Evolutionary conservation across 2,888 invertebrate species (phyloP).

Genomic region (Xanthorhoe spadicearia): DNA sequence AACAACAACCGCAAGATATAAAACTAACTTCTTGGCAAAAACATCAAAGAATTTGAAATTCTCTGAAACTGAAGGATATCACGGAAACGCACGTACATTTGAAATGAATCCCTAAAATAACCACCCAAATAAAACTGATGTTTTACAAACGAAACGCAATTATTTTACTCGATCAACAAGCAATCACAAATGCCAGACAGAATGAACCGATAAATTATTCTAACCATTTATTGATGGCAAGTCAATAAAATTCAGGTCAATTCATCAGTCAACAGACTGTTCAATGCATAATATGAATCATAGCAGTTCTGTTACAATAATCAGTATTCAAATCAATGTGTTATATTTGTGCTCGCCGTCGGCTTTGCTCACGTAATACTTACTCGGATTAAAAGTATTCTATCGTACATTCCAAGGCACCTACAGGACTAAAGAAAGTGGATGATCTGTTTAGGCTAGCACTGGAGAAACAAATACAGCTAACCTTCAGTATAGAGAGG

Average conservation of each 20-base stretch:
- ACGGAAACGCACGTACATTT: neutral
- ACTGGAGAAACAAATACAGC: too few species aligned
- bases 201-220: conserved; percentile 19
- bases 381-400: too few species aligned
- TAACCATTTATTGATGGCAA: conserved; percentile 24
- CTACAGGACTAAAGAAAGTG: too few species aligned
- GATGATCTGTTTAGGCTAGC: too few species aligned
- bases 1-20: conserved; percentile 7
- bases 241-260: conserved; percentile 52
- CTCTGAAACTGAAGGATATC: neutral
- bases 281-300: conserved; percentile 60
- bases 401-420: too few species aligned
- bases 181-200: conserved; percentile 6
- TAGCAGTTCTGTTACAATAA: conserved; percentile 61
- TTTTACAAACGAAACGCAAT: conserved; percentile 3
- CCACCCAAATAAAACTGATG: neutral
- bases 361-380: too few species aligned
- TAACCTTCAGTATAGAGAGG: too few species aligned
- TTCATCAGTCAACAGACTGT: conserved; percentile 49
- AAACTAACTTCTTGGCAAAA: neutral
- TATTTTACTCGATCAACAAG: conserved; percentile 10
- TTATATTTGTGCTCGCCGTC: neutral
- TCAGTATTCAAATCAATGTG: conserved; percentile 22
- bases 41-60: neutral
- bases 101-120: neutral